Evolutionary conservation across 2,888 invertebrate genomes (phyloP).

Genomic region (Diaperis boleti): DNA sequence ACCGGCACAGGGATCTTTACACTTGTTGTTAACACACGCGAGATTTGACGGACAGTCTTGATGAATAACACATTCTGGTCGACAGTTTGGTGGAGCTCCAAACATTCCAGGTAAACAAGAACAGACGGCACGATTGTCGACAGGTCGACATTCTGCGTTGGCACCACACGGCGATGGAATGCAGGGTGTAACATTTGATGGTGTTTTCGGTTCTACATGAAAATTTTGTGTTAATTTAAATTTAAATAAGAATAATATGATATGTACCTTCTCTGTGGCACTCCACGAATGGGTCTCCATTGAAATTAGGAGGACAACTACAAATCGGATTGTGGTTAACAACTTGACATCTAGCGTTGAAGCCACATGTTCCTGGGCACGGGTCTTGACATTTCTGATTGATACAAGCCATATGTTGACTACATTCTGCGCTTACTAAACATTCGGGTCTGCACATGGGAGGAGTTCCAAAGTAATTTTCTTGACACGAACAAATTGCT

Average conservation of each 20-base stretch:
- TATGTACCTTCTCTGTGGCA: conserved; percentile 67
- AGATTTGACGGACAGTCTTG: conserved; percentile 82
- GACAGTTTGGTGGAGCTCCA: conserved; percentile 83
- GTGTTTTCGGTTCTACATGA: conserved; percentile 46
- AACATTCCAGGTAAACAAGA: conserved; percentile 79
- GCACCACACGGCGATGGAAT: conserved; percentile 80
- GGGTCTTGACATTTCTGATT: conserved; percentile 75
- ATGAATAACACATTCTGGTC: conserved; percentile 83
- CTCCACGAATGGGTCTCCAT: conserved; percentile 73
- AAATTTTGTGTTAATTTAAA: not conserved
- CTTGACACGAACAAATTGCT: conserved; percentile 74
- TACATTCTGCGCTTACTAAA: conserved; percentile 72
- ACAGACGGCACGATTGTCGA: conserved; percentile 77
- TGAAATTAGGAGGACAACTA: conserved; percentile 71
- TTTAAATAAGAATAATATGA: not conserved
- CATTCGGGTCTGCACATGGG: conserved; percentile 74
- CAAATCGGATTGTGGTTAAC: conserved; percentile 75
- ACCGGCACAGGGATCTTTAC: conserved; percentile 81
- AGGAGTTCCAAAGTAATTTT: conserved; percentile 71
- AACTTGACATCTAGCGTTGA: conserved; percentile 71
- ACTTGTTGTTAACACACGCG: conserved; percentile 79
- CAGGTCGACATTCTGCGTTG: conserved; percentile 75
- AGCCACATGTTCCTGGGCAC: conserved; percentile 72
- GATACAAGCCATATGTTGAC: conserved; percentile 72
- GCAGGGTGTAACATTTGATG: conserved; percentile 72